A percentile compares a stretch with the other conserved stretches of the same genome.
These are phyloP conservation scores for Bovichtus diacanthus DNA, from an alignment of 2,797 vertebrate species.

Conservation along the genomic window DNA sequence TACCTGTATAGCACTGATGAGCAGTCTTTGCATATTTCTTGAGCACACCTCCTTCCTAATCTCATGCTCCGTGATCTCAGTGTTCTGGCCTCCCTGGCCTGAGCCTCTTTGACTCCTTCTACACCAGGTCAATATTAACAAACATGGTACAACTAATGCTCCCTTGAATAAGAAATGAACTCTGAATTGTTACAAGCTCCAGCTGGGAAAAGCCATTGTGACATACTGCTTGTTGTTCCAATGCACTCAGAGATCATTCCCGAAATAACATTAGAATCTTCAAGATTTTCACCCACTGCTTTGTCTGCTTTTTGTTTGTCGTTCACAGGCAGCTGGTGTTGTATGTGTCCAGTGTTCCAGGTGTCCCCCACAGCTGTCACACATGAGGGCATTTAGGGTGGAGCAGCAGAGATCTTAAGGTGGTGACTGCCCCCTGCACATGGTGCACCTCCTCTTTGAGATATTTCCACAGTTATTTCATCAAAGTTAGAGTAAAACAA, in stretches of 20 bases:
- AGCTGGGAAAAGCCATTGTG: background rate
- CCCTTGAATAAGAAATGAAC: background rate
- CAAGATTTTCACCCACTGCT: no score
- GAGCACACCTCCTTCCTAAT: conserved; percentile 21
- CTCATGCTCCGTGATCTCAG: conserved; percentile 28
- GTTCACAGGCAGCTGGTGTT: background rate
- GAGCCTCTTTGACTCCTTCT: conserved; percentile 15
- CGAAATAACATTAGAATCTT: background rate
- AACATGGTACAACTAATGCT: conserved; percentile 6
- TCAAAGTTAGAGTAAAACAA: no score
- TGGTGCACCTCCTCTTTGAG: no score
- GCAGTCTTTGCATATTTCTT: conserved; percentile 20
- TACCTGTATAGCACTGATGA: background rate
- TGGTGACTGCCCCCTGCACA: no score
- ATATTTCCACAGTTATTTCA: no score
- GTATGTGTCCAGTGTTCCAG: no score
- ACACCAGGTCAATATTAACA: conserved; percentile 31
- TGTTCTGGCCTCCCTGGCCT: conserved; percentile 25
- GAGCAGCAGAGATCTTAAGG: no score
- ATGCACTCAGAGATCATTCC: background rate
- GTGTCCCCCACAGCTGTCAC: no score
- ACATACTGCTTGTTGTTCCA: background rate
- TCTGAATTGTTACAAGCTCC: background rate
- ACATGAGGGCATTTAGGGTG: no score
- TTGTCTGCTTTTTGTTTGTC: no score